Percentiles rank a stretch among this genome's conserved stretches.
These are phyloP conservation scores for Erpobdella octoculata DNA, from an alignment of 2,888 invertebrate species.

Conservation along the genomic window DNA sequence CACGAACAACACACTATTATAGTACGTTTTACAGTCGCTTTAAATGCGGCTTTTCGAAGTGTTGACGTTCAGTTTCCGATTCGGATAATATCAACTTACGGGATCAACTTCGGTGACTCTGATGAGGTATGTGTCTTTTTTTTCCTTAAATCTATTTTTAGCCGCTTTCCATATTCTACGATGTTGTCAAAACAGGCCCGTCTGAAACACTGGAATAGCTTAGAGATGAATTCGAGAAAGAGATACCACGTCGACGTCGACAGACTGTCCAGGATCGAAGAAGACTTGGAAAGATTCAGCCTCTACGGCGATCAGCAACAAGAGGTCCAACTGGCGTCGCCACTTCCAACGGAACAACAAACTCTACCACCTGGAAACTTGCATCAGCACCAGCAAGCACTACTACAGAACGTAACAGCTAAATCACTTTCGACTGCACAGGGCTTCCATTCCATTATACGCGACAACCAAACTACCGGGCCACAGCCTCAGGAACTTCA, in stretches of 20 bases:
- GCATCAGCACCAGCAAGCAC: background rate
- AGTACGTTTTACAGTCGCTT: too few species aligned
- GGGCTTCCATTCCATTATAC: background rate
- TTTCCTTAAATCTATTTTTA: too few species aligned
- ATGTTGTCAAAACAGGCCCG: too few species aligned
- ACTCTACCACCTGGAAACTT: background rate
- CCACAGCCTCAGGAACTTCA: background rate
- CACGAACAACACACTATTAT: too few species aligned
- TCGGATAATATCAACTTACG: too few species aligned
- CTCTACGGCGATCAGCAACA: constrained; percentile 16
- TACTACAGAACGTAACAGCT: background rate
- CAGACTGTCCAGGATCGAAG: constrained; percentile 38
- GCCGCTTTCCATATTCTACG: too few species aligned
- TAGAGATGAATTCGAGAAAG: background rate
- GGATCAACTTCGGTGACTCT: too few species aligned
- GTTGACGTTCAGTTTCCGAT: too few species aligned
- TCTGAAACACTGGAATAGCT: too few species aligned
- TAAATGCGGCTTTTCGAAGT: too few species aligned
- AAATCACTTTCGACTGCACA: background rate
- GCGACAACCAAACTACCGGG: background rate
- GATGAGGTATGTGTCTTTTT: too few species aligned
- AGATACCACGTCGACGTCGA: constrained; percentile 19
- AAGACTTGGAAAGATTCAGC: constrained; percentile 37
- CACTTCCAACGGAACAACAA: background rate
- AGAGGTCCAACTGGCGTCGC: background rate